Evolutionary conservation across 2,113 vertebrate species (phyloP).

Genomic region (Anoplopoma fimbria): DNA sequence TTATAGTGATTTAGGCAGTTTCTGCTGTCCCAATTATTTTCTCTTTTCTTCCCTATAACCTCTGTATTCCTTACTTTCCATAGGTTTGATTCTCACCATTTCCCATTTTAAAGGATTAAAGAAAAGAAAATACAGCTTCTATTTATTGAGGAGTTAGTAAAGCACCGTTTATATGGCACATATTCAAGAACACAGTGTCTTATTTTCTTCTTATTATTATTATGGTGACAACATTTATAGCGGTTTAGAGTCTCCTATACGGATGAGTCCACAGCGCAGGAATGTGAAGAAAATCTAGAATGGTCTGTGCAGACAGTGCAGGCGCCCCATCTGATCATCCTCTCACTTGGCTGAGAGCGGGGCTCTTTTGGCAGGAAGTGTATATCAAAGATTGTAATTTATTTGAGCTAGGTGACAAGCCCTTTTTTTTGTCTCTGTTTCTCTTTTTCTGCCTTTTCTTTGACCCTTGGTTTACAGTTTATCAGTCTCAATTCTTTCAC

Average conservation of each 20-base stretch:
- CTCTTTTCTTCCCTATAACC: background rate
- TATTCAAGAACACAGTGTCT: background rate
- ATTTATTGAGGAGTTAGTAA: too few species aligned
- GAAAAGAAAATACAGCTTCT: background rate
- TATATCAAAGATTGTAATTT: constrained; percentile 53
- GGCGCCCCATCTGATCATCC: constrained; percentile 62
- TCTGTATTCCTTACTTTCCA: background rate
- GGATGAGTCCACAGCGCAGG: constrained; percentile 61
- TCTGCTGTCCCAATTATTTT: background rate
- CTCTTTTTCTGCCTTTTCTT: constrained; percentile 10
- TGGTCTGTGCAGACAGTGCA: constrained; percentile 64
- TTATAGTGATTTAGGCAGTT: background rate
- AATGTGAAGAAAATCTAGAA: constrained; percentile 73
- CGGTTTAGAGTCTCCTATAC: background rate
- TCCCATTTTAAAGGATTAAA: background rate
- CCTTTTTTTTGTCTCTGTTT: background rate
- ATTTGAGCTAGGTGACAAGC: constrained; percentile 22
- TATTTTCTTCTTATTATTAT: background rate
- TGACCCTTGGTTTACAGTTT: background rate
- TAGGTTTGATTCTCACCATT: background rate
- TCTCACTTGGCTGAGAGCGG: constrained; percentile 30
- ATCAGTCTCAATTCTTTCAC: constrained; percentile 22
- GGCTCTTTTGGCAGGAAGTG: constrained; percentile 47
- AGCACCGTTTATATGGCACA: background rate
- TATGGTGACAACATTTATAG: background rate